phyloP scores from a whole-genome alignment of 2,113 vertebrate genomes.

The Laticauda colubrina region DNA sequence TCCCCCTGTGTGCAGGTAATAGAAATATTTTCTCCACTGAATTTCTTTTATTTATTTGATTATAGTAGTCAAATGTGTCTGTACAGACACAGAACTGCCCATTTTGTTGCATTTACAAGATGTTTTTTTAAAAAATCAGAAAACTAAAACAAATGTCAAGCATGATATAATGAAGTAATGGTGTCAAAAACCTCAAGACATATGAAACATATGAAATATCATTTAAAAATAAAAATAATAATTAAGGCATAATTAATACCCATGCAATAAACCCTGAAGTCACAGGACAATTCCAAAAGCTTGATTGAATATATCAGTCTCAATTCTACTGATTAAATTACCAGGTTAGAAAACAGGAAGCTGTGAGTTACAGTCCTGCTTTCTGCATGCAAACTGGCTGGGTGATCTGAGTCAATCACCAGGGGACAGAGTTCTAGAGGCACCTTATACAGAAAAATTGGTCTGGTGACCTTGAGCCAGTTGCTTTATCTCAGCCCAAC shows the following conservation, averaged over 20 bases:
- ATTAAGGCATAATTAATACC: neutral
- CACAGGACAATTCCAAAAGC: neutral
- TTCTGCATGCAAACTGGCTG: neutral
- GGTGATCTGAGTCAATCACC: neutral
- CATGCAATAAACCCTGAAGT: neutral
- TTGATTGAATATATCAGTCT: neutral
- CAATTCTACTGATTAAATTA: neutral
- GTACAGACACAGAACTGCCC: neutral
- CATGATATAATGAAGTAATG: neutral
- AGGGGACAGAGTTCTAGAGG: neutral
- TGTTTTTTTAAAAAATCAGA: neutral
- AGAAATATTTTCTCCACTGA: neutral
- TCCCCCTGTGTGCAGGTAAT: conserved; percentile 43
- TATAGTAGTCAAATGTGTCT: too few species aligned
- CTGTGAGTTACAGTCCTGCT: neutral
- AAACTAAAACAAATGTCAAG: too few species aligned
- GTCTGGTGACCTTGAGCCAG: neutral
- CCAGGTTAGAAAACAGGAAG: neutral
- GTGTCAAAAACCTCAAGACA: neutral
- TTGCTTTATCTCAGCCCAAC: neutral
- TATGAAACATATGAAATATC: neutral
- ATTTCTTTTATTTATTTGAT: neutral
- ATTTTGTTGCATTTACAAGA: neutral
- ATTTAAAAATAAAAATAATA: neutral
- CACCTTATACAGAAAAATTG: neutral